Conservation (phyloP, 2,888 invertebrate species). For the Sarcophaga caerulescens region DNA sequence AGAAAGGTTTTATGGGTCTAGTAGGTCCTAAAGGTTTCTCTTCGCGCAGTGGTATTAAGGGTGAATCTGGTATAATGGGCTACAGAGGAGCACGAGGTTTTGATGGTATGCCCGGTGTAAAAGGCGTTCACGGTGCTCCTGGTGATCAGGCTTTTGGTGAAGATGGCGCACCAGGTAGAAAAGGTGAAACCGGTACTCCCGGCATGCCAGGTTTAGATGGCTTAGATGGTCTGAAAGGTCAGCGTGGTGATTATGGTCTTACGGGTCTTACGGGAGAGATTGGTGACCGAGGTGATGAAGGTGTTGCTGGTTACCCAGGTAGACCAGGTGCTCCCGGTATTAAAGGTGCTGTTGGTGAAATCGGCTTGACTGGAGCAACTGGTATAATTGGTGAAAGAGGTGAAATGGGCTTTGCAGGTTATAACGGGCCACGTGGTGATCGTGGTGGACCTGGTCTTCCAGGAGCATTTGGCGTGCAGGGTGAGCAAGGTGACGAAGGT, state of each 20-base stretch:
- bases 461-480: slow-evolving; percentile 82
- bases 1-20: slow-evolving; percentile 73
- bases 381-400: slow-evolving; percentile 83
- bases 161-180: slow-evolving; percentile 82
- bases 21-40: slow-evolving; percentile 83
- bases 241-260: slow-evolving; percentile 82
- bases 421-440: slow-evolving; percentile 83
- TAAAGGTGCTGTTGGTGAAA: slow-evolving; percentile 81
- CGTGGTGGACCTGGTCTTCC: slow-evolving; percentile 82
- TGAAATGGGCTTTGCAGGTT: slow-evolving; percentile 74
- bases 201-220: slow-evolving; percentile 83
- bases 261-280: slow-evolving; percentile 82
- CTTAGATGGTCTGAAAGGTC: slow-evolving; percentile 81
- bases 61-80: slow-evolving; percentile 83
- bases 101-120: slow-evolving; percentile 74
- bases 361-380: slow-evolving; percentile 81
- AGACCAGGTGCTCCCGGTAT: slow-evolving; percentile 81
- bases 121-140: slow-evolving; percentile 84
- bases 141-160: slow-evolving; percentile 83
- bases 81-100: slow-evolving; percentile 80
- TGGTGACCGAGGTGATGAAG: slow-evolving; percentile 82
- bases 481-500: slow-evolving; percentile 83
- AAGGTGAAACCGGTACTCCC: slow-evolving; percentile 85
- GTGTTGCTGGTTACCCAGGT: slow-evolving; percentile 74
- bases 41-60: slow-evolving; percentile 84